Conservation (phyloP, 1,140 invertebrate genomes). For the Drosophila trapezifrons region DNA sequence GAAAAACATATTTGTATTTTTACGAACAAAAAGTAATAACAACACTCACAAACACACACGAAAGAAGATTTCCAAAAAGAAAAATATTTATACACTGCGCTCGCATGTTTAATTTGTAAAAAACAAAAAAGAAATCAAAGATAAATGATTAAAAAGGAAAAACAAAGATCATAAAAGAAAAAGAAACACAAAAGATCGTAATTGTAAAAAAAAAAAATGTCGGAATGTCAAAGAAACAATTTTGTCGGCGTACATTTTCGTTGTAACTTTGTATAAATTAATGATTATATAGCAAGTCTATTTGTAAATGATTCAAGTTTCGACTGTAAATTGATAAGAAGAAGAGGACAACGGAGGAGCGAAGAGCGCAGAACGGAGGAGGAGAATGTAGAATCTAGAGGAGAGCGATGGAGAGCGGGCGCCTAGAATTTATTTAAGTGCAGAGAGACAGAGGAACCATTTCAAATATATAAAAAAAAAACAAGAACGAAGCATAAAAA, state of each 20-base stretch:
- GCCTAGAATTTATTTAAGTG: constrained; percentile 56
- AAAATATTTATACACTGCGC: constrained; percentile 43
- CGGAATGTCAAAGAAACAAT: constrained; percentile 36
- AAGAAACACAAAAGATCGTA: constrained; percentile 16
- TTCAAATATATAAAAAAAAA: constrained; percentile 59
- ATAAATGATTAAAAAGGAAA: constrained; percentile 14
- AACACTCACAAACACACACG: constrained; percentile 8
- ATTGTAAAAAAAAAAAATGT: constrained; percentile 55
- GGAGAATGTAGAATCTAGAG: constrained; percentile 12
- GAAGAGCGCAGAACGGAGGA: constrained; percentile 9
- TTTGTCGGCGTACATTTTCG: constrained; percentile 60
- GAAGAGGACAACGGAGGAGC: constrained; percentile 28
- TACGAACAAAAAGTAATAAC: constrained; percentile 42
- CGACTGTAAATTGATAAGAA: constrained; percentile 68
- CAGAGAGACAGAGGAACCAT: constrained; percentile 51
- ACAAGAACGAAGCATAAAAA: constrained; percentile 36
- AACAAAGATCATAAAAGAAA: constrained; percentile 15
- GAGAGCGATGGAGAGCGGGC: constrained; percentile 36
- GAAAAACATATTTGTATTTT: constrained; percentile 36
- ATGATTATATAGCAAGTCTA: constrained; percentile 54
- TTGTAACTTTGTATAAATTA: constrained; percentile 76
- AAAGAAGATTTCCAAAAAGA: constrained; percentile 25
- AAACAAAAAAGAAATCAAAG: constrained; percentile 32
- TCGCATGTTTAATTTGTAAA: constrained; percentile 44
- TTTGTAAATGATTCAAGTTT: constrained; percentile 75